Base-by-base conservation (phyloP, 2,113 vertebrate species). In the Cyanoderma ruficeps region DNA sequence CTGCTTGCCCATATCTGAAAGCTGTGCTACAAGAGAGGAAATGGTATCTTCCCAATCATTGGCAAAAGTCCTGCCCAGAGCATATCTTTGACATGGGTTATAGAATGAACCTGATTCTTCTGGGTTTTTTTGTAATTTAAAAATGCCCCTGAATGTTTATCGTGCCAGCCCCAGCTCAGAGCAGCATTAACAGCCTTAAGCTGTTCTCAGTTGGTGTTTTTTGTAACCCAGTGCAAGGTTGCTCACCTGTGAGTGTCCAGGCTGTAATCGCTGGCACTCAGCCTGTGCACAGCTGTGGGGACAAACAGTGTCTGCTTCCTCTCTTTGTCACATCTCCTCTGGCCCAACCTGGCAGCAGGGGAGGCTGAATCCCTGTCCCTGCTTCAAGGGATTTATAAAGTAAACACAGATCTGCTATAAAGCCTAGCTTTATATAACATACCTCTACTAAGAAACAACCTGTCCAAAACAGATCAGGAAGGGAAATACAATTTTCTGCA, bases 191-290 rank as follows among this genome's bases (percentile, higher is more conserved):
- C 13, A 71, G 30, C 42, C 37, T 57, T 28, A 41, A 55, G 24
- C 8, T 18, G 30, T 35, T 55, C 50, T 42, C 25, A 30, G 15
- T 5, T 31, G 1, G 1, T 16, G 25, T 63, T 85, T 46, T 12
- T 10, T 18, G 37, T 61, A 52, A 41, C 7, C 33, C 44, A 7
- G 22, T 5, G 10, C 23, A 72, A 63, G 28, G 35, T 19, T 71
- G 24, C 20, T 76, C 59, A 67, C 24, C 74, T 83, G 1, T 15
- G 39, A 77, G 39, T 35, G 31, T 65, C 46, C 75, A 49, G 63
- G 59, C 55, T 88, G 42, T 9, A 30, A 42, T 4, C 0, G 0
- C 37, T 89, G 92, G 67, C 18, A 5, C 0, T 1, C 15, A 17
- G 83, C 37, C 84, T 28, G 22, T 23, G 65, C 68, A 49, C 52